Percentiles rank a stretch among this genome's conserved stretches.
phyloP scores from a whole-genome alignment of 2,797 vertebrate genomes.

The Smutsia gigantea region DNA sequence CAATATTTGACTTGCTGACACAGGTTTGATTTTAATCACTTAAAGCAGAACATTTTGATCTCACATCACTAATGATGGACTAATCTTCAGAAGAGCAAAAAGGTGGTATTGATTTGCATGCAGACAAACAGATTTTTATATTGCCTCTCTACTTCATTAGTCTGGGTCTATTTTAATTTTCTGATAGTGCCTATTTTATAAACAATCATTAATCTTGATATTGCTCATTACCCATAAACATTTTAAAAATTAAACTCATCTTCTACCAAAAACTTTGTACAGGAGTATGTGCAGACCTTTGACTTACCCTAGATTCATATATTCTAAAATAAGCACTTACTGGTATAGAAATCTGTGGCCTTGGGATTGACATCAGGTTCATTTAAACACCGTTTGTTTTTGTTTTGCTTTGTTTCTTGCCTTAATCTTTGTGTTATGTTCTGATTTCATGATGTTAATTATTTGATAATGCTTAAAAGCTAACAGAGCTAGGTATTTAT shows the following conservation, averaged over 20 bases:
- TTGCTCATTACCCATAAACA: not conserved
- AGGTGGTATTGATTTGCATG: not conserved
- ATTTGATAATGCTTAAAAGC: not conserved
- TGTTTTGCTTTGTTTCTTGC: not conserved
- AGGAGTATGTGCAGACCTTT: not conserved
- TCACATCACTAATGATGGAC: not conserved
- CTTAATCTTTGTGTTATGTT: not conserved
- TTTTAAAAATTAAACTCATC: not conserved
- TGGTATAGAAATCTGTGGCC: not conserved
- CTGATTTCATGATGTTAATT: not conserved
- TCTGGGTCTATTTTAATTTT: not conserved
- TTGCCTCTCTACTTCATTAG: not conserved
- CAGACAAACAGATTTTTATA: not conserved
- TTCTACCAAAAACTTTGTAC: not conserved
- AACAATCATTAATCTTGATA: not conserved
- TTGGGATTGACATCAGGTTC: not conserved
- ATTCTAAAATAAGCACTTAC: not conserved
- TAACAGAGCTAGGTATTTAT: not conserved
- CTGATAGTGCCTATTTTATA: not conserved
- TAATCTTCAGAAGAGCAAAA: not conserved
- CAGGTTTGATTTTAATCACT: constrained; percentile 69
- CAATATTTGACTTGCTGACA: constrained; percentile 51
- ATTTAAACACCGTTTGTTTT: not conserved
- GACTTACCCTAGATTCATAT: not conserved
- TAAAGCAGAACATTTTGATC: constrained; percentile 52